phyloP scores from a whole-genome alignment of 2,113 vertebrate genomes.

The Climacteris rufus region DNA sequence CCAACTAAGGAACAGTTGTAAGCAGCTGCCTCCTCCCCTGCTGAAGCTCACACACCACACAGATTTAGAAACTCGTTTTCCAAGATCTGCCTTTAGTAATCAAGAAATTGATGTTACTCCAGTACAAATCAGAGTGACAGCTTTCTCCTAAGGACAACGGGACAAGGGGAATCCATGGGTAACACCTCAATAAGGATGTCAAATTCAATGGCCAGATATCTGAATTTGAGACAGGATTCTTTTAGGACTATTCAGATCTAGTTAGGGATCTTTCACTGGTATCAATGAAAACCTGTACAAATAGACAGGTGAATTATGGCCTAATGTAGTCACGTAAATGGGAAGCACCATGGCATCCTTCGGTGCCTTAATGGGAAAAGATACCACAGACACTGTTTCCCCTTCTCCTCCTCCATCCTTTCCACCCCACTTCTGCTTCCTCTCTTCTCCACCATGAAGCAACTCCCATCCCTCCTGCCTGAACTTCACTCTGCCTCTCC shows the following conservation, averaged over 20 bases:
- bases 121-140: neutral
- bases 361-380: neutral
- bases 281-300: neutral
- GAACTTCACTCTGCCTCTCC: neutral
- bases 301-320: neutral
- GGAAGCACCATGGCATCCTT: neutral
- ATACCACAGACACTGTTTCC: neutral
- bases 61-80: neutral
- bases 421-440: neutral
- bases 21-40: neutral
- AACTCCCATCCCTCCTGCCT: neutral
- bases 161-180: neutral
- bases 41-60: neutral
- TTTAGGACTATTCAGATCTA: neutral
- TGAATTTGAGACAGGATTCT: neutral
- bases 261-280: neutral
- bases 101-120: neutral
- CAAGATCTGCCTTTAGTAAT: neutral
- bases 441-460: neutral
- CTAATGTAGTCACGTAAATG: neutral
- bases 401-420: neutral
- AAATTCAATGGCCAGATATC: neutral
- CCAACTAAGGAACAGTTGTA: neutral
- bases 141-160: neutral
- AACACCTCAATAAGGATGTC: accelerated